phyloP scores from a whole-genome alignment of 1,140 invertebrate species.

The Sycobia sp. region DNA sequence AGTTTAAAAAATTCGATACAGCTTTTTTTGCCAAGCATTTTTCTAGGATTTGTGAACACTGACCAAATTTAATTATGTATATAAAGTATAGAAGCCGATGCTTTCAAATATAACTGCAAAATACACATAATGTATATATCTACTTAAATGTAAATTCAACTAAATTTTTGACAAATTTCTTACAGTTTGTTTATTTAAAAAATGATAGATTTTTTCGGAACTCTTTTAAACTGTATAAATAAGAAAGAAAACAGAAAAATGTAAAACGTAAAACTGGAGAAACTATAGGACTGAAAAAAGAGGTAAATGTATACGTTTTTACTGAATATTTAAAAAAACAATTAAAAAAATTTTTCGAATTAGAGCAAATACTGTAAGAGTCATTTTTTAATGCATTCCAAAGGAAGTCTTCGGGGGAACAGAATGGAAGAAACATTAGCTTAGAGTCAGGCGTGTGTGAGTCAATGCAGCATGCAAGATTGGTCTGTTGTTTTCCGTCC shows the following conservation, averaged over 20 bases:
- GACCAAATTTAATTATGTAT: conserved; percentile 14
- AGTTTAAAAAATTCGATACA: conserved; percentile 7
- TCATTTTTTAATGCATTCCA: conserved; percentile 9
- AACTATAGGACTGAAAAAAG: conserved; percentile 11
- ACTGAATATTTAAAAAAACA: conserved; percentile 14
- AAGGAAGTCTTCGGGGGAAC: conserved; percentile 15
- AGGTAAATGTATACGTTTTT: conserved; percentile 10
- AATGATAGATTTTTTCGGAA: conserved; percentile 22
- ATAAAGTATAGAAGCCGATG: too few species aligned
- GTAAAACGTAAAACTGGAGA: conserved; percentile 10
- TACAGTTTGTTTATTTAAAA: conserved; percentile 2
- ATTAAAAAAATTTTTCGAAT: conserved; percentile 21
- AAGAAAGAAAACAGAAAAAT: conserved; percentile 16
- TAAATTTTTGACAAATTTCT: conserved; percentile 13
- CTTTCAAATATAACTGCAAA: conserved; percentile 1
- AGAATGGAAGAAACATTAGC: conserved; percentile 35
- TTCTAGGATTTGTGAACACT: conserved; percentile 9
- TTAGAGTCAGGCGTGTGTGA: conserved; percentile 42
- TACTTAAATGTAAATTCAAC: conserved; percentile 7
- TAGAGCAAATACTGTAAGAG: conserved; percentile 14
- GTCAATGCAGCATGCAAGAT: conserved; percentile 45
- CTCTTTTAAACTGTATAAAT: too few species aligned
- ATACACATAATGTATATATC: conserved; percentile 19
- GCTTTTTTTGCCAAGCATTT: conserved; percentile 27
- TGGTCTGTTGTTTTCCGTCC: conserved; percentile 27